Evolutionary conservation across 2,888 invertebrate genomes (phyloP).

Genomic region (Cecidostiba fungosa): DNA sequence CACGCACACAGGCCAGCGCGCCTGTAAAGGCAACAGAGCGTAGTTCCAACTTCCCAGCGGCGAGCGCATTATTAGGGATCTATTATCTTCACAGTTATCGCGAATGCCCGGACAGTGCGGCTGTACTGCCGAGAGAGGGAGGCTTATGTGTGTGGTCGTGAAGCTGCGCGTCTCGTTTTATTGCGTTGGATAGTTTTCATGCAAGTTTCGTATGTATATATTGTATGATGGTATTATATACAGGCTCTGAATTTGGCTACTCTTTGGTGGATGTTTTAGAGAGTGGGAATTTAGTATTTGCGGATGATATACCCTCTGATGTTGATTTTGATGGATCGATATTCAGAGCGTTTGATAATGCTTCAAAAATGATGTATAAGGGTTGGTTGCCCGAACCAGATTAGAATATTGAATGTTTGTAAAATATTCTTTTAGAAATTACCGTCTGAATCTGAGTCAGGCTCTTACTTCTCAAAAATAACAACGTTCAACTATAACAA

Average conservation of each 20-base stretch:
- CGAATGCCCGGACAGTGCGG: conserved; percentile 28
- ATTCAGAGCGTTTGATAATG: not conserved
- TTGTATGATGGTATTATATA: too few species aligned
- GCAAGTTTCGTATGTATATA: not conserved
- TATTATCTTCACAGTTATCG: conserved; percentile 68
- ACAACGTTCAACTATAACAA: too few species aligned
- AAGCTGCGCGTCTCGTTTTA: not conserved
- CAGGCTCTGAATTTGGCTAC: too few species aligned
- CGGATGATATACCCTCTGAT: too few species aligned
- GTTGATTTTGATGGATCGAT: too few species aligned
- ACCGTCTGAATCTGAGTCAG: too few species aligned
- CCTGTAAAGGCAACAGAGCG: conserved; percentile 77
- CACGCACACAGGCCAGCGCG: conserved; percentile 65
- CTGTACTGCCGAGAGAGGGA: conserved; percentile 8
- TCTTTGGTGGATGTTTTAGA: too few species aligned
- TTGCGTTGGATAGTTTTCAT: not conserved
- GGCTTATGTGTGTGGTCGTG: not conserved
- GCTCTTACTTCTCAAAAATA: too few species aligned
- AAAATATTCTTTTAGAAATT: too few species aligned
- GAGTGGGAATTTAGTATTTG: too few species aligned
- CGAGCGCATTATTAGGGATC: conserved; percentile 72
- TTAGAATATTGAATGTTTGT: too few species aligned
- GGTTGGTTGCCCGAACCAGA: too few species aligned
- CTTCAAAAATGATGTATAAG: not conserved
- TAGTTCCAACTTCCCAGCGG: conserved; percentile 77